These are phyloP conservation scores for Ctenosaura bakeri DNA, from an alignment of 2,797 vertebrate species.

Conservation along the genomic window DNA sequence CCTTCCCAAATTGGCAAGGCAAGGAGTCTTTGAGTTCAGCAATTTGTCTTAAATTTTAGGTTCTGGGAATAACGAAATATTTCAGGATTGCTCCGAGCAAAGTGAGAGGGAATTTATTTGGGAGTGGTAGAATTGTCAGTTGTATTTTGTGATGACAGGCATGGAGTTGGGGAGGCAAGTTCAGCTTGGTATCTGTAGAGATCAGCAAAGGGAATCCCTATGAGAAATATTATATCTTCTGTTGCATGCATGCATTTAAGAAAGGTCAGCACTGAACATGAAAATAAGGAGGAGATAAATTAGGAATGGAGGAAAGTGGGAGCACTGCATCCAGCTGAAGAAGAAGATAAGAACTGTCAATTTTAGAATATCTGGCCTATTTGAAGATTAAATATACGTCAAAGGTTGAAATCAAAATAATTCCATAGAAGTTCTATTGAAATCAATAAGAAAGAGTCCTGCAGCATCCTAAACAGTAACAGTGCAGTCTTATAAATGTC, in stretches of 20 bases:
- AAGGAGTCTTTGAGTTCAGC: constrained; percentile 62
- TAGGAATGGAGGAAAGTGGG: background rate
- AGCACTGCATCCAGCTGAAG: background rate
- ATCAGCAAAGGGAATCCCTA: constrained; percentile 5
- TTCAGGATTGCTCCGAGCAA: constrained; percentile 65
- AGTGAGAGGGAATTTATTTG: constrained; percentile 61
- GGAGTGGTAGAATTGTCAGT: constrained; percentile 65
- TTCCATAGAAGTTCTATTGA: constrained; percentile 3
- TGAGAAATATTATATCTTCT: constrained; percentile 21
- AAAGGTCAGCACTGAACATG: background rate
- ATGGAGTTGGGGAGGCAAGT: background rate
- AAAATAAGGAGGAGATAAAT: constrained; percentile 6
- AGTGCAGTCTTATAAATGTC: background rate
- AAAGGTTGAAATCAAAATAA: background rate
- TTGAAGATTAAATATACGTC: background rate
- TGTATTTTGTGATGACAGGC: constrained; percentile 57
- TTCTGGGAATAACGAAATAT: constrained; percentile 68
- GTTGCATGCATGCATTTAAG: constrained; percentile 12
- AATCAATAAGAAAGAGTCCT: background rate
- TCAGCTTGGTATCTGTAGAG: background rate
- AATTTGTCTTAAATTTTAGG: constrained; percentile 70
- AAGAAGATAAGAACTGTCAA: constrained; percentile 2
- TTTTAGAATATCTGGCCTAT: background rate
- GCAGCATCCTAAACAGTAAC: background rate
- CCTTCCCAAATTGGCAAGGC: constrained; percentile 68